Base-by-base conservation (phyloP, 2,888 invertebrate genomes). In the Drosophila bunnanda region DNA sequence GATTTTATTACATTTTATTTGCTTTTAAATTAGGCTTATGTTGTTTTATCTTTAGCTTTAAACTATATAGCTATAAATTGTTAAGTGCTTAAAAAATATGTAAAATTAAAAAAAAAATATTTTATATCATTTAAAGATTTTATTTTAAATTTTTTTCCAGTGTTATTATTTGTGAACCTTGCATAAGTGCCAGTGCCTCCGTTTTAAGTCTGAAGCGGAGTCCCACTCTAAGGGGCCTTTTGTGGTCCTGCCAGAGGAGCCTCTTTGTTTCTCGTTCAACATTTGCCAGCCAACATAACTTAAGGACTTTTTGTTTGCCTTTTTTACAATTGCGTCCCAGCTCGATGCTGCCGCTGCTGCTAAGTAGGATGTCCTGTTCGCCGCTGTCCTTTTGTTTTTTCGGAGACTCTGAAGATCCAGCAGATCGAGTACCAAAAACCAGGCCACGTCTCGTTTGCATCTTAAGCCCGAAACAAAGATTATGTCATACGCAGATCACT, bases 231-330 rank as follows among this genome's bases (percentile, higher is more conserved):
- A 70, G 67, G 77, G 76, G 56, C 65, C 71, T 52, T 66, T 57
- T 70, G 55, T 70, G 46, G 54, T 46, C 44, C 60, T 43, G 54
- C 64, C 65, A 32, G 50, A 70, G 61, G 68, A 57, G 59, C 36
- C 54, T 43, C 66, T 74, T 86, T 88, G 85, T 89, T 82, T 76
- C 65, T 69, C 53, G 39, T 74, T 59, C 80, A 75, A 79, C 79
- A 71, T 83, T 81, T 88, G 88, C 85, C 81, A 83, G 79, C 79
- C 81, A 88, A 89, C 78, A 91, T 91, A 91, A 91, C 90, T 91
- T 91, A 91, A 91, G 90, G 91, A 91, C 90, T 91, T 91, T 85
- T 91, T 90, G 86, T 89, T 88, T 91, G 90, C 91, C 91, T 91
- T 90, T 90, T 90, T 78, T 70, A 76, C 76, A 82, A 87, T 78